A percentile compares a stretch with the other conserved stretches of the same genome.
Conservation (phyloP, 2,113 vertebrate species). For the Oreochromis spilurus region DNA sequence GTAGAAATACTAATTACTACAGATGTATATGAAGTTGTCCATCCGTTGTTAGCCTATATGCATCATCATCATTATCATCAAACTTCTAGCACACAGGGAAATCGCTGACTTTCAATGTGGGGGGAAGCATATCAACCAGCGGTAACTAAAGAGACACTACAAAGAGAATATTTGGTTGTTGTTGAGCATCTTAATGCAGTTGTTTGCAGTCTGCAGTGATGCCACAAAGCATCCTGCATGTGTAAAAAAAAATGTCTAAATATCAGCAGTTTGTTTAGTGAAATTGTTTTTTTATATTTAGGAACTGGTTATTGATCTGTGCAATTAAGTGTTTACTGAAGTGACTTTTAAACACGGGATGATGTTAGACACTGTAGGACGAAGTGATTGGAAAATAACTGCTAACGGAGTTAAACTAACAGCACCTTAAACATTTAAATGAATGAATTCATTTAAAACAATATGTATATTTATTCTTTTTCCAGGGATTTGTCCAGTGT, state of each 20-base stretch:
- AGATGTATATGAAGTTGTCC: background rate
- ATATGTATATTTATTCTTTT: background rate
- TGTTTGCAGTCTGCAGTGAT: background rate
- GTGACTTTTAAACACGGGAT: background rate
- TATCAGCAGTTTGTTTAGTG: background rate
- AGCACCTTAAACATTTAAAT: background rate
- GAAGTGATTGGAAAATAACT: background rate
- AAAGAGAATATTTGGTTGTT: background rate
- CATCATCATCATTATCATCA: background rate
- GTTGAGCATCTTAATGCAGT: background rate
- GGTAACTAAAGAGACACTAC: background rate
- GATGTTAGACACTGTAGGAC: background rate
- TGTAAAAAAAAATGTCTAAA: background rate
- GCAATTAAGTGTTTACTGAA: background rate
- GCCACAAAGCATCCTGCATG: background rate
- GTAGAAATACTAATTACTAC: background rate
- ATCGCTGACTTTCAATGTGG: background rate
- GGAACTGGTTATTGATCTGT: background rate
- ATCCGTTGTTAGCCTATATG: background rate
- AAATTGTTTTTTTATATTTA: background rate
- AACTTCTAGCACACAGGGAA: background rate
- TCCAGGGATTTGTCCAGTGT: slow-evolving; percentile 85
- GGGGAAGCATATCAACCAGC: background rate
- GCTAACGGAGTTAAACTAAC: background rate
- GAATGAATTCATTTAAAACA: background rate